A percentile compares a stretch with the other conserved stretches of the same genome.
These are phyloP conservation scores for Volucella inanis DNA, from an alignment of 2,888 invertebrate species.

Conservation along the genomic window DNA sequence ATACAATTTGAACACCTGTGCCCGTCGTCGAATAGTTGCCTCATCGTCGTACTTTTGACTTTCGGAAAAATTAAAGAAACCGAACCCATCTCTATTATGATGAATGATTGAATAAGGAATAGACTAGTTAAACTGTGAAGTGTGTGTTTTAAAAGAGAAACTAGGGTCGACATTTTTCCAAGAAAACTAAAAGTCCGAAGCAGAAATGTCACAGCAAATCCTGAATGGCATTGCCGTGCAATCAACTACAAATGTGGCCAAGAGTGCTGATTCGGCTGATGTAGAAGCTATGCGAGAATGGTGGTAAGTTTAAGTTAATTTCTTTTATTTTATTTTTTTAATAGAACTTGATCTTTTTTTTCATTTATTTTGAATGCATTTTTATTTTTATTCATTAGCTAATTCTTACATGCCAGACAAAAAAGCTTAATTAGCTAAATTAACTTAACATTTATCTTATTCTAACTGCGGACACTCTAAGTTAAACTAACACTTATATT, in stretches of 20 bases:
- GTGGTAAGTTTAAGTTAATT: slow-evolving; percentile 79
- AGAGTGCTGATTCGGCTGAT: slow-evolving; percentile 77
- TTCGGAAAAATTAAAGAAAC: background rate
- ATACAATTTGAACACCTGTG: slow-evolving; percentile 28
- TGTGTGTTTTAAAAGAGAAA: slow-evolving; percentile 13
- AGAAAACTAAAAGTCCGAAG: slow-evolving; percentile 2
- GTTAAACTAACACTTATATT: too few relatives aligned
- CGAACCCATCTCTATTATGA: background rate
- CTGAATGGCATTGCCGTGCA: slow-evolving; percentile 55
- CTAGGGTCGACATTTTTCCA: background rate
- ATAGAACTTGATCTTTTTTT: too few relatives aligned
- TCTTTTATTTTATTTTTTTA: background rate
- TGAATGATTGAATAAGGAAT: slow-evolving; percentile 2
- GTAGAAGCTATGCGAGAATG: slow-evolving; percentile 82
- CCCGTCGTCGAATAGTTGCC: slow-evolving; percentile 7
- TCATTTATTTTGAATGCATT: too few relatives aligned
- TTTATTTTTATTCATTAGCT: too few relatives aligned
- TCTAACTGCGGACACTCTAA: too few relatives aligned
- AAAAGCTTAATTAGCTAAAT: too few relatives aligned
- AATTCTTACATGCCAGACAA: too few relatives aligned
- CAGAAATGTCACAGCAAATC: slow-evolving; percentile 67
- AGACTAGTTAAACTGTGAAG: background rate
- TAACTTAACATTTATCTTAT: too few relatives aligned
- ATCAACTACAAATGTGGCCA: slow-evolving; percentile 63
- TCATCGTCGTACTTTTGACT: slow-evolving; percentile 11